These are phyloP conservation scores for Heteromurus nitidus DNA, from an alignment of 2,888 invertebrate genomes.

Conservation along the genomic window DNA sequence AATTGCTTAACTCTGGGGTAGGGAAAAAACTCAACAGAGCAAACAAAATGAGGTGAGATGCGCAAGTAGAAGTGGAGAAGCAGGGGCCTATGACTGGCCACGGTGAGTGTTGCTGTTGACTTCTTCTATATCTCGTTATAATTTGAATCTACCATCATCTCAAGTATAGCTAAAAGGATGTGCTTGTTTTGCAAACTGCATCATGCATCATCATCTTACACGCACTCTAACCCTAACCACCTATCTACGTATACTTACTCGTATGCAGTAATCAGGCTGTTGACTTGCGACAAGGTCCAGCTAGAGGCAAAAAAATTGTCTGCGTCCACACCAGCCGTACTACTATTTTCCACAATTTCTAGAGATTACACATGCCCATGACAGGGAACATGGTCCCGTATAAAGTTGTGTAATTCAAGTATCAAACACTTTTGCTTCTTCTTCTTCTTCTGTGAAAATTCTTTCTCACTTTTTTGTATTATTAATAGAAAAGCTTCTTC, in stretches of 20 bases:
- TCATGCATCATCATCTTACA: not conserved
- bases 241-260: too few relatives aligned
- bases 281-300: slow-evolving; percentile 19
- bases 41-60: too few relatives aligned
- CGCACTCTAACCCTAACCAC: too few relatives aligned
- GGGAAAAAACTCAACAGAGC: slow-evolving; percentile 25
- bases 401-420: not conserved
- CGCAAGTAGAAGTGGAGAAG: too few relatives aligned
- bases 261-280: slow-evolving; percentile 12
- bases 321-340: not conserved
- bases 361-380: not conserved
- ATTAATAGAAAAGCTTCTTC: not conserved
- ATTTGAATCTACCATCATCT: too few relatives aligned
- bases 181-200: not conserved
- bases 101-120: slow-evolving; percentile 5
- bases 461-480: slow-evolving; percentile 1
- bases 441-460: slow-evolving; percentile 11
- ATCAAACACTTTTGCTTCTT: not conserved
- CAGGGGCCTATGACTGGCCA: slow-evolving; percentile 27
- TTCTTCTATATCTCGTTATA: too few relatives aligned
- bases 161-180: too few relatives aligned
- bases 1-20: slow-evolving; percentile 31
- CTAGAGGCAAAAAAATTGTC: slow-evolving; percentile 4
- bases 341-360: not conserved
- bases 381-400: not conserved